phyloP scores from a whole-genome alignment of 2,113 vertebrate species.

The Corapipo altera region DNA sequence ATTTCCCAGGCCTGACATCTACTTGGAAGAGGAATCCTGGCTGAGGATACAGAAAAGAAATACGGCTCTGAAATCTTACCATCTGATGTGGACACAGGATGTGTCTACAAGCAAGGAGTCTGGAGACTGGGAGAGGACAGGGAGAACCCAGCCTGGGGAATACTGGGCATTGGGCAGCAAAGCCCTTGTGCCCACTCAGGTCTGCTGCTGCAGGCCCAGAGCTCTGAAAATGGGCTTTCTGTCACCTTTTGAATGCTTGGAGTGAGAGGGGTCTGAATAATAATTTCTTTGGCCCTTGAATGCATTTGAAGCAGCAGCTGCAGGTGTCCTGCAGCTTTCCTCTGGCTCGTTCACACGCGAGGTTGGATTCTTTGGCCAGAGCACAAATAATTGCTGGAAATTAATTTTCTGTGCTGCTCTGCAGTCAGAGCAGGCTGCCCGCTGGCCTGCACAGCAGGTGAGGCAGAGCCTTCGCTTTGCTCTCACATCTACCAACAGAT shows the following conservation, averaged over 20 bases:
- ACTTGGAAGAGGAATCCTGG: constrained; percentile 75
- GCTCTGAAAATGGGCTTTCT: not conserved
- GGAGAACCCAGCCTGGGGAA: constrained; percentile 72
- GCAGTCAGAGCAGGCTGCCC: not conserved
- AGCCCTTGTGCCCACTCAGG: not conserved
- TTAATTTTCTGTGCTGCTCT: constrained; percentile 9
- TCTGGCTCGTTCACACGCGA: rapidly evolving
- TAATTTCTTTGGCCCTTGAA: not conserved
- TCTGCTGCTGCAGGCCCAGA: not conserved
- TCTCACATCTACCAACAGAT: not conserved
- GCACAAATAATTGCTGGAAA: not conserved
- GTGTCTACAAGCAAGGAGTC: constrained; percentile 67
- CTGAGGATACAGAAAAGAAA: constrained; percentile 59
- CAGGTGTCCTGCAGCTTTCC: not conserved
- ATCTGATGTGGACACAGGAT: constrained; percentile 49
- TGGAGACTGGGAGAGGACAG: constrained; percentile 62
- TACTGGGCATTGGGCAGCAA: not conserved
- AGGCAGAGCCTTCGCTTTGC: not conserved
- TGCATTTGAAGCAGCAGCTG: not conserved
- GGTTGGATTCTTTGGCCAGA: not conserved
- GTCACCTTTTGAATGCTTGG: not conserved
- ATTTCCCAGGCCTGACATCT: constrained; percentile 54
- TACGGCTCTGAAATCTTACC: constrained; percentile 54
- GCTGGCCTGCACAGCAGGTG: not conserved
- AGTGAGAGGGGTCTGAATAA: not conserved